A percentile compares a stretch with the other conserved stretches of the same genome.
These are phyloP conservation scores for Anabacerthia variegaticeps DNA, from an alignment of 2,797 vertebrate species.

Conservation along the genomic window DNA sequence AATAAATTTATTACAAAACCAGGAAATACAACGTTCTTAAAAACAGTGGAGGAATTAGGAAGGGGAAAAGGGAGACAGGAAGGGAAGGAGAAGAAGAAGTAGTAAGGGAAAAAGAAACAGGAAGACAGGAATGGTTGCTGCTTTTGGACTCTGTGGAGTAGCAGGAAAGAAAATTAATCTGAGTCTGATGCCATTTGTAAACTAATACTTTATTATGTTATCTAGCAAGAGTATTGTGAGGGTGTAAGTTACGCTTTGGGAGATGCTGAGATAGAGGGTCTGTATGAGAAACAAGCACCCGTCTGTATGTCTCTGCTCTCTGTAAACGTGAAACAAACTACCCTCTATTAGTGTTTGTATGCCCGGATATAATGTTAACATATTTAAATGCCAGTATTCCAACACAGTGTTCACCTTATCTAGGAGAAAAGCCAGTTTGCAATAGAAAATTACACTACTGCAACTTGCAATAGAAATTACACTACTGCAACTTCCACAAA, in stretches of 20 bases:
- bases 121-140: not conserved
- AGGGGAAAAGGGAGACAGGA: not conserved
- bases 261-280: not conserved
- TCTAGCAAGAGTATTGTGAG: not conserved
- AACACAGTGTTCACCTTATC: fast-evolving
- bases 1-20: not conserved
- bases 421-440: not conserved
- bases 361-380: not conserved
- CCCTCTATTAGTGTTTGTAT: not conserved
- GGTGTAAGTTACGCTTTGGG: not conserved
- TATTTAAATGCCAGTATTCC: not conserved
- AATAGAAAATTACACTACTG: not conserved
- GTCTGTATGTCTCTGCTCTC: not conserved
- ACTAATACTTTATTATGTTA: not conserved
- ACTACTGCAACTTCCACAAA: not conserved
- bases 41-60: not conserved
- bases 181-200: not conserved
- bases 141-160: not conserved
- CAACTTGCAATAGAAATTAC: not conserved
- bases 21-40: not conserved
- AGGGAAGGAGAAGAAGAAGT: not conserved
- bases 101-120: not conserved
- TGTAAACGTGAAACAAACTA: not conserved
- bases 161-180: not conserved
- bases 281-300: not conserved